Percentiles rank a stretch among this genome's conserved stretches.
phyloP scores from a whole-genome alignment of 2,113 vertebrate genomes.

The Calidris pugnax region DNA sequence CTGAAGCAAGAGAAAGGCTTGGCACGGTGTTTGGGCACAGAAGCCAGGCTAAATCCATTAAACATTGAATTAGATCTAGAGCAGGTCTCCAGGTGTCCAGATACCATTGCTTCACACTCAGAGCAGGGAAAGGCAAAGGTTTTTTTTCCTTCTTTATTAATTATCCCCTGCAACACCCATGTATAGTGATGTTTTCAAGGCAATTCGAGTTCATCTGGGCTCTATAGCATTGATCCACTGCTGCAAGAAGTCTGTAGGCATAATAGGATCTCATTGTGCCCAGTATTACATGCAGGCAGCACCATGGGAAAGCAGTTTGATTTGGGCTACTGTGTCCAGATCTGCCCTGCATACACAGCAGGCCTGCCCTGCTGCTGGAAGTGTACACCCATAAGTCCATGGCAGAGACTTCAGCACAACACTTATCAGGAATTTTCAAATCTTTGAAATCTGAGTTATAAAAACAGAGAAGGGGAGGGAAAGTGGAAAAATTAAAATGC shows the following conservation, averaged over 20 bases:
- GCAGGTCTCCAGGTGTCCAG: fast-evolving
- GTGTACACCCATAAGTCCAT: background rate
- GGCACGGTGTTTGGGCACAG: background rate
- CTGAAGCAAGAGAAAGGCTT: background rate
- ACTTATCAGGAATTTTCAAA: background rate
- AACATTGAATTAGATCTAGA: background rate
- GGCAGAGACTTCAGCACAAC: background rate
- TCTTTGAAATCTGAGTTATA: background rate
- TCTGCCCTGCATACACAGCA: background rate
- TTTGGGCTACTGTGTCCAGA: background rate
- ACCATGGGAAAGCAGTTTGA: background rate
- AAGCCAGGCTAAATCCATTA: background rate
- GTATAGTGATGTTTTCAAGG: background rate
- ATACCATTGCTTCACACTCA: background rate
- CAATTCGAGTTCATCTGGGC: background rate
- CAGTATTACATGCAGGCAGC: fast-evolving
- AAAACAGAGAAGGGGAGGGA: background rate
- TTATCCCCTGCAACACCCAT: background rate
- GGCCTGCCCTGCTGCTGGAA: background rate
- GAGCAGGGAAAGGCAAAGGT: background rate
- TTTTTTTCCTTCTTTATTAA: background rate
- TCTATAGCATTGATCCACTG: background rate
- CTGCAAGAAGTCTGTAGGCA: fast-evolving
- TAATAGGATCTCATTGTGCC: background rate
- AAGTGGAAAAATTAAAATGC: background rate